These are phyloP conservation scores for Cetonia aurata DNA, from an alignment of 2,888 invertebrate genomes.

Conservation along the genomic window DNA sequence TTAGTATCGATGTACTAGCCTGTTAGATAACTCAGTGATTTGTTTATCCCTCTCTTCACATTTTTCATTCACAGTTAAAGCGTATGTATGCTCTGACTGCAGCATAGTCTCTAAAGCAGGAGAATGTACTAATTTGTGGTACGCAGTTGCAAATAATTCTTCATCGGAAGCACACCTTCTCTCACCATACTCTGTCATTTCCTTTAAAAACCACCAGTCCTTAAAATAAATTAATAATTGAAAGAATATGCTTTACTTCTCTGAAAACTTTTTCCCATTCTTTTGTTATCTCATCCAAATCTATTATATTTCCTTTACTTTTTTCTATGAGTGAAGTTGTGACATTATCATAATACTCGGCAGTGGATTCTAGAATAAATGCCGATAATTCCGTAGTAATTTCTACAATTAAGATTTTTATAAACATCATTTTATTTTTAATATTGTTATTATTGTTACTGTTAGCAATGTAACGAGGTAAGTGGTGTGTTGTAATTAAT, in stretches of 20 bases:
- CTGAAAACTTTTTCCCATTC: slow-evolving; percentile 85
- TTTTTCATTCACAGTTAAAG: slow-evolving; percentile 82
- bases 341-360: slow-evolving; percentile 44
- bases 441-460: slow-evolving; percentile 55
- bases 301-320: slow-evolving; percentile 72
- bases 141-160: slow-evolving; percentile 87
- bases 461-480: slow-evolving; percentile 63
- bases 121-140: slow-evolving; percentile 77
- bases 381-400: slow-evolving; percentile 45
- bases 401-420: slow-evolving; percentile 41
- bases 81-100: slow-evolving; percentile 89
- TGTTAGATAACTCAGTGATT: slow-evolving; percentile 76
- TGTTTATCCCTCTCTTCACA: slow-evolving; percentile 80
- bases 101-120: slow-evolving; percentile 87
- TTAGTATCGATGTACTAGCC: slow-evolving; percentile 61
- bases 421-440: not conserved
- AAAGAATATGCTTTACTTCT: slow-evolving; percentile 64
- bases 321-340: slow-evolving; percentile 45
- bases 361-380: slow-evolving; percentile 45
- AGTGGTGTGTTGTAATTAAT: slow-evolving; percentile 57
- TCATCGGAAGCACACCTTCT: slow-evolving; percentile 86
- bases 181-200: slow-evolving; percentile 87
- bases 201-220: slow-evolving; percentile 65
- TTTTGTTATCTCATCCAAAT: slow-evolving; percentile 81
- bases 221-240: slow-evolving; percentile 4